A percentile compares a stretch with the other conserved stretches of the same genome.
These are phyloP conservation scores for Centropus bengalensis DNA, from an alignment of 2,113 vertebrate genomes.

Conservation along the genomic window DNA sequence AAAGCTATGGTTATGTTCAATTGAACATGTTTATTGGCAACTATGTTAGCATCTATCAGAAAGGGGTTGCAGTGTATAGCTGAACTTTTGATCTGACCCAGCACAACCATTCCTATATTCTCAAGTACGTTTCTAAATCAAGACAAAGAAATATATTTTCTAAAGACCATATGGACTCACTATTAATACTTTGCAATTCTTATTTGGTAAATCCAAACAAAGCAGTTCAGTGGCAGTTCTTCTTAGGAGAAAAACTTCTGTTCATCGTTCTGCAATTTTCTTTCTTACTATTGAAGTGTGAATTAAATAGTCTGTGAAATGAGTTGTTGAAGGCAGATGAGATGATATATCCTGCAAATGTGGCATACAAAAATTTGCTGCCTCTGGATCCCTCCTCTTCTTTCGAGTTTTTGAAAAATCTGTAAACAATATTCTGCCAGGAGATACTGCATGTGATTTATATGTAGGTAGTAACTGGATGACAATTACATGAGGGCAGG, in stretches of 20 bases:
- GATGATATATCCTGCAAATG: neutral
- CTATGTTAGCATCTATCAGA: neutral
- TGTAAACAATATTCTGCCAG: neutral
- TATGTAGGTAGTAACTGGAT: neutral
- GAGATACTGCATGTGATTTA: neutral
- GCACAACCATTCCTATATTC: neutral
- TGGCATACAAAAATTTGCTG: neutral
- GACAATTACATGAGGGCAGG: neutral
- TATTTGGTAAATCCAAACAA: neutral
- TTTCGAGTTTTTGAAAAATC: neutral
- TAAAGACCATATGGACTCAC: neutral
- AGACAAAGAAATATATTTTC: neutral
- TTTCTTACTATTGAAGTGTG: neutral
- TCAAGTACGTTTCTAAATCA: neutral
- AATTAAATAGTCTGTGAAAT: neutral
- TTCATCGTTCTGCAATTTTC: neutral
- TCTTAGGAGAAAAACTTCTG: neutral
- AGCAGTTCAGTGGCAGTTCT: neutral
- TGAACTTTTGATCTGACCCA: neutral
- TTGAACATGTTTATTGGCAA: neutral
- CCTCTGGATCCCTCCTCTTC: neutral
- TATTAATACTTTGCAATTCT: neutral
- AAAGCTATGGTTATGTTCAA: neutral
- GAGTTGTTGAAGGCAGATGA: neutral
- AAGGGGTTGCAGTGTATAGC: neutral